phyloP scores from a whole-genome alignment of 1,140 invertebrate genomes.

The Lepidurus apus region DNA sequence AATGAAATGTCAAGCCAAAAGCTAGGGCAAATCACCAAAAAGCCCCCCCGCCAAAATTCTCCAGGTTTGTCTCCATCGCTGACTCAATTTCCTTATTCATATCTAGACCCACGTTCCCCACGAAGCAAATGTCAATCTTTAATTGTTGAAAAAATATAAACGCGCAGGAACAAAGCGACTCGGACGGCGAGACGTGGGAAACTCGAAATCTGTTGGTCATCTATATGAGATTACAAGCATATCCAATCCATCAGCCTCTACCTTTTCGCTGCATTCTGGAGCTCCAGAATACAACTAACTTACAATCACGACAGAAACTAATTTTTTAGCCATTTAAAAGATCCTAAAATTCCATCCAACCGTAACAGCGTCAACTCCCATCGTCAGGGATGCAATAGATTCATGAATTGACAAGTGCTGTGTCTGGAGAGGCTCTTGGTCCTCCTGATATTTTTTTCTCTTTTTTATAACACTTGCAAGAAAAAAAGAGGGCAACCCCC shows the following conservation, averaged over 20 bases:
- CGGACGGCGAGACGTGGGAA: not conserved
- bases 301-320: not conserved
- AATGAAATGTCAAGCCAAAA: constrained; percentile 22
- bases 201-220: constrained; percentile 15
- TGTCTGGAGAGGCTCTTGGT: too few relatives aligned
- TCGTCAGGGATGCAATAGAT: constrained; percentile 1
- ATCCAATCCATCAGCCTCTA: not conserved
- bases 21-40: not conserved
- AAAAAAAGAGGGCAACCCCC: not conserved
- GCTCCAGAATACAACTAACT: not conserved
- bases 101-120: not conserved
- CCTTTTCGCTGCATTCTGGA: not conserved
- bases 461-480: too few relatives aligned
- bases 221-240: constrained; percentile 10
- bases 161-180: not conserved
- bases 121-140: not conserved
- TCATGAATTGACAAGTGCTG: not conserved
- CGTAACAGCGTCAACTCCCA: not conserved
- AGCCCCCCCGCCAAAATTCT: not conserved
- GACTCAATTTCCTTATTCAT: constrained; percentile 6
- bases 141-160: constrained; percentile 18
- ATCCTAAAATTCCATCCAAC: not conserved
- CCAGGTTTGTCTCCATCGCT: not conserved
- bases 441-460: too few relatives aligned
- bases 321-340: not conserved